Evolutionary conservation across 2,888 invertebrate species (phyloP).

Genomic region (Adelognathus sp.): DNA sequence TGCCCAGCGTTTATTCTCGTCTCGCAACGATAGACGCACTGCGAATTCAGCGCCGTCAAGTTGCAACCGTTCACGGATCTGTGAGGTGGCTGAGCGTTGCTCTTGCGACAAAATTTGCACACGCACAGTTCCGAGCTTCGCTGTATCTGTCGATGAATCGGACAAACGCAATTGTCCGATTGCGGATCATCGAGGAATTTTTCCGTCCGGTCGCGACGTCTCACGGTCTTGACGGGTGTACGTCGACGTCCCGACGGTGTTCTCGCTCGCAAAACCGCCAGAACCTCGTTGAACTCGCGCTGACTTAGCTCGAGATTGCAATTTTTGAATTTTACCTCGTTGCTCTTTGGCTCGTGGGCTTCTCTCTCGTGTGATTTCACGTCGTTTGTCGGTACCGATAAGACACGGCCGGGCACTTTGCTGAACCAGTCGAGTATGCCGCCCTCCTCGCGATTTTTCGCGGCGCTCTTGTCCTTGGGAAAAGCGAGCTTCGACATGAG

Average conservation of each 20-base stretch:
- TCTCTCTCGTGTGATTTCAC: slow-evolving; percentile 27
- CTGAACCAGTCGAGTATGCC: slow-evolving; percentile 76
- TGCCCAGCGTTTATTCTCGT: background rate
- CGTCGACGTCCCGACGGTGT: slow-evolving; percentile 71
- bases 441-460: slow-evolving; percentile 67
- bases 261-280: slow-evolving; percentile 78
- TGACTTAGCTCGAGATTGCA: slow-evolving; percentile 80
- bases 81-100: background rate
- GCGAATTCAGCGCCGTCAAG: background rate
- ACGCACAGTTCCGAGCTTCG: slow-evolving; percentile 22
- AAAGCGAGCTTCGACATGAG: slow-evolving; percentile 74
- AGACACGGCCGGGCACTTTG: slow-evolving; percentile 72
- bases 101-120: slow-evolving; percentile 48
- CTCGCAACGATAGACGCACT: slow-evolving; percentile 9
- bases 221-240: slow-evolving; percentile 63
- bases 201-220: slow-evolving; percentile 65
- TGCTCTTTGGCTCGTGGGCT: slow-evolving; percentile 57
- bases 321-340: slow-evolving; percentile 73
- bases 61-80: background rate
- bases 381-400: slow-evolving; percentile 70
- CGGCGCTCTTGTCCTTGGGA: slow-evolving; percentile 68
- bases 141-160: slow-evolving; percentile 49
- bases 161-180: slow-evolving; percentile 33
- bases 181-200: slow-evolving; percentile 44
- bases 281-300: slow-evolving; percentile 80